phyloP scores from a whole-genome alignment of 2,888 invertebrate species.

The Andrena haemorrhoa region DNA sequence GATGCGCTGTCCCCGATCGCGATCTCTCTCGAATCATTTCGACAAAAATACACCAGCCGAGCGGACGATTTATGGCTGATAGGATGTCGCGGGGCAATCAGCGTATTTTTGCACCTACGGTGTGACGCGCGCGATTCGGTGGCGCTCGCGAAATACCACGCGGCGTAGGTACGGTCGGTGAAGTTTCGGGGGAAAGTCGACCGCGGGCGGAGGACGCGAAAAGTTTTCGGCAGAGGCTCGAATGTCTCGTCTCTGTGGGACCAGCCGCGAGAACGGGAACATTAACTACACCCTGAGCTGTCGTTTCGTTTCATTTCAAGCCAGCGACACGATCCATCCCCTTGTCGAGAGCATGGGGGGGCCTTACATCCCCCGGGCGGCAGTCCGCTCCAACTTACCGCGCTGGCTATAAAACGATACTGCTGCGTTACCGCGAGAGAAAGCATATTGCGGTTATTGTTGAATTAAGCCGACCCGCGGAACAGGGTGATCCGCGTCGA shows the following conservation, averaged over 20 bases:
- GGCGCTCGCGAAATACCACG: too few relatives aligned
- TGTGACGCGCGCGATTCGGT: too few relatives aligned
- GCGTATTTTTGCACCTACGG: too few relatives aligned
- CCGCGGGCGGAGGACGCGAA: background rate
- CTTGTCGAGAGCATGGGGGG: slow-evolving; percentile 62
- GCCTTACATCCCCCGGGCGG: slow-evolving; percentile 67
- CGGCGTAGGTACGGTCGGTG: too few relatives aligned
- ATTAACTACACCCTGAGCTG: slow-evolving; percentile 81
- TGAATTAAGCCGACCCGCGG: slow-evolving; percentile 64
- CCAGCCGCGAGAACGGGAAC: slow-evolving; percentile 68
- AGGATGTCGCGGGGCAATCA: slow-evolving; percentile 9
- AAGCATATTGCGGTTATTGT: slow-evolving; percentile 82
- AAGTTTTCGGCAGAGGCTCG: slow-evolving; percentile 8
- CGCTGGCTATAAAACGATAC: slow-evolving; percentile 82
- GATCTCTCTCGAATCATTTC: slow-evolving; percentile 46
- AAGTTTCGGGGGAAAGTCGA: too few relatives aligned
- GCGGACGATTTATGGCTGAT: slow-evolving; percentile 31
- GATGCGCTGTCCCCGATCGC: slow-evolving; percentile 51
- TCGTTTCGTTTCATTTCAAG: slow-evolving; percentile 79
- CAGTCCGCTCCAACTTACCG: slow-evolving; percentile 75
- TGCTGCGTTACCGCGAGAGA: slow-evolving; percentile 71
- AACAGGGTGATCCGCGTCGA: slow-evolving; percentile 32
- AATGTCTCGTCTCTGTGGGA: slow-evolving; percentile 1
- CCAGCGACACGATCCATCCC: slow-evolving; percentile 62
- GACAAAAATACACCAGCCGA: slow-evolving; percentile 40